phyloP scores from a whole-genome alignment of 2,797 vertebrate genomes.

The Parauchenoglanis punctatus region DNA sequence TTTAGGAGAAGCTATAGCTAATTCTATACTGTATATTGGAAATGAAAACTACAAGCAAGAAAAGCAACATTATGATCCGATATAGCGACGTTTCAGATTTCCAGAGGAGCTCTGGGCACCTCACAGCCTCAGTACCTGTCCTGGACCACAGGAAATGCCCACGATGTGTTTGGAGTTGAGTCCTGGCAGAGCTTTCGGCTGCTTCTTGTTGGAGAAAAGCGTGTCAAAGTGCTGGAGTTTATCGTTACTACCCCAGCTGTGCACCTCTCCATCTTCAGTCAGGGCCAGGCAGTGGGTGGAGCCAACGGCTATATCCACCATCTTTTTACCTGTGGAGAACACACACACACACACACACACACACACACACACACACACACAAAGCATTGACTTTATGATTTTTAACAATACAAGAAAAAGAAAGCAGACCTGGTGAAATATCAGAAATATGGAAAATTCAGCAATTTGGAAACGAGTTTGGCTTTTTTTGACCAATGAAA shows the following conservation, averaged over 20 bases:
- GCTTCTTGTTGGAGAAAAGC: conserved; percentile 92
- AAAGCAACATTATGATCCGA: background rate
- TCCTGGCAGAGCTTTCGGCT: conserved; percentile 88
- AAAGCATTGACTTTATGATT: too few relatives aligned
- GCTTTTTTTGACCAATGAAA: background rate
- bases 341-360: background rate
- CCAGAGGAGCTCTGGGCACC: background rate
- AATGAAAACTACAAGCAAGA: too few relatives aligned
- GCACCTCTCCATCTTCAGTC: conserved; percentile 94
- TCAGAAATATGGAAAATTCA: too few relatives aligned
- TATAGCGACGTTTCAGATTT: background rate
- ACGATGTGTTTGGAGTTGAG: conserved; percentile 94
- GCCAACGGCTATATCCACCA: conserved; percentile 93
- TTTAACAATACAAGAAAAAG: too few relatives aligned
- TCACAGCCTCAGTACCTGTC: conserved; percentile 79
- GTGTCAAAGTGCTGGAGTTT: conserved; percentile 98
- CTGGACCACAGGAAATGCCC: conserved; percentile 94
- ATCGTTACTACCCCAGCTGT: conserved; percentile 98
- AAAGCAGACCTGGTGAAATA: too few relatives aligned
- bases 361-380: background rate
- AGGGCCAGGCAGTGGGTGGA: conserved; percentile 95
- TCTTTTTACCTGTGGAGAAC: conserved; percentile 86
- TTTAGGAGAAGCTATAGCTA: too few relatives aligned
- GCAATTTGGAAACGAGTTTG: background rate
- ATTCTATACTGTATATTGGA: too few relatives aligned